These are phyloP conservation scores for Nyctibius bracteatus DNA, from an alignment of 2,113 vertebrate genomes.

Conservation along the genomic window DNA sequence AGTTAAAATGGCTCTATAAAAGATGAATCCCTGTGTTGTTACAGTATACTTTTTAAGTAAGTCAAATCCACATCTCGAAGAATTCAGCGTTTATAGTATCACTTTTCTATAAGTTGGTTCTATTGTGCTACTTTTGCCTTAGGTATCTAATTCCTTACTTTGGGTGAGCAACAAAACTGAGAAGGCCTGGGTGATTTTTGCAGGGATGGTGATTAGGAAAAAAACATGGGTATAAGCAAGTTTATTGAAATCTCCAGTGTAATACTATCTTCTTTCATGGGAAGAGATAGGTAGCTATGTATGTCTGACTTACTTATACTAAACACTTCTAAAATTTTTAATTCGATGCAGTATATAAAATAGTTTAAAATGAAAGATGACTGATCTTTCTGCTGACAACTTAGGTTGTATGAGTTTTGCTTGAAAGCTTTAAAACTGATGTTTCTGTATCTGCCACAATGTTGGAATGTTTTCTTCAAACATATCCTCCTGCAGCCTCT, in stretches of 20 bases:
- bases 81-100: slow-evolving; percentile 29
- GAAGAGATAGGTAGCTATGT: slow-evolving; percentile 23
- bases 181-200: slow-evolving; percentile 2
- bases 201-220: slow-evolving; percentile 26
- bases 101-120: not conserved
- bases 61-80: slow-evolving; percentile 55
- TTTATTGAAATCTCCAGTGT: slow-evolving; percentile 7
- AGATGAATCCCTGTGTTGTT: not conserved
- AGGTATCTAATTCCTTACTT: not conserved
- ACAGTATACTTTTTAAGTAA: slow-evolving; percentile 32
- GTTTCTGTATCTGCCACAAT: slow-evolving; percentile 83
- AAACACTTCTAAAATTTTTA: slow-evolving; percentile 53
- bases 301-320: slow-evolving; percentile 40
- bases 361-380: slow-evolving; percentile 60
- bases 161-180: slow-evolving; percentile 33
- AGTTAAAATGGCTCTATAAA: slow-evolving; percentile 28
- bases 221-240: not conserved
- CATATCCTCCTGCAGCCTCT: slow-evolving; percentile 79
- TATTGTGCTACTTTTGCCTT: not conserved
- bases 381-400: slow-evolving; percentile 81
- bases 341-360: slow-evolving; percentile 65
- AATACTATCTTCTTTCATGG: slow-evolving; percentile 30
- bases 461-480: slow-evolving; percentile 85
- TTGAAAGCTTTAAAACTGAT: slow-evolving; percentile 58
- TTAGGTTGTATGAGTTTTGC: slow-evolving; percentile 81